phyloP scores from a whole-genome alignment of 1,140 invertebrate species.

The Diabrotica undecimpunctata region DNA sequence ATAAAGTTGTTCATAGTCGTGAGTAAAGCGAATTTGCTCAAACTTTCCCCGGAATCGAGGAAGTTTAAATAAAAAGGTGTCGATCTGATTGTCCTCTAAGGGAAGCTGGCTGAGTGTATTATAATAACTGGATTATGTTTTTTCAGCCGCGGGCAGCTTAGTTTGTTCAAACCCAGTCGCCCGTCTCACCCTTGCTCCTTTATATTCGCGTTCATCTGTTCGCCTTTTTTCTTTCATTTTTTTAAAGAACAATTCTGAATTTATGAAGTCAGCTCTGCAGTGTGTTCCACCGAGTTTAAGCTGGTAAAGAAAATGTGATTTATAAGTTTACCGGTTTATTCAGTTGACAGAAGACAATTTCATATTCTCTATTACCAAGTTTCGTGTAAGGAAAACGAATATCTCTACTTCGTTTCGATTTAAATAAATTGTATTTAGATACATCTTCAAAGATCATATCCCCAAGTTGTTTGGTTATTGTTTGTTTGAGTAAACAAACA shows the following conservation, averaged over 20 bases:
- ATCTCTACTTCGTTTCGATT: conserved; percentile 7
- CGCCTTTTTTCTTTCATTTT: conserved; percentile 8
- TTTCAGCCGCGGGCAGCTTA: conserved; percentile 19
- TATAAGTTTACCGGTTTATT: conserved; percentile 30
- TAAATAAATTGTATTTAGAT: conserved; percentile 4
- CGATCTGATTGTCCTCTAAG: conserved; percentile 33
- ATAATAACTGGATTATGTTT: conserved; percentile 38
- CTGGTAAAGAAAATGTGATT: conserved; percentile 29
- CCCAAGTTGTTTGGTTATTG: too few species aligned
- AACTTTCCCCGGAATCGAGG: conserved; percentile 15
- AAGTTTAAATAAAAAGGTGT: conserved; percentile 38
- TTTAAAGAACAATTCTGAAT: conserved; percentile 32
- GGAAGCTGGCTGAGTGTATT: conserved; percentile 33
- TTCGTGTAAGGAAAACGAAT: conserved; percentile 10
- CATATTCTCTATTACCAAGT: conserved; percentile 25
- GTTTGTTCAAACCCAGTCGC: conserved; percentile 19
- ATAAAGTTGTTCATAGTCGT: conserved; percentile 10
- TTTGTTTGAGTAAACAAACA: too few species aligned
- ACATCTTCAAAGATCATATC: too few species aligned
- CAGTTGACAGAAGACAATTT: conserved; percentile 27
- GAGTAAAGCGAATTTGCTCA: conserved; percentile 14
- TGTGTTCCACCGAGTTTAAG: conserved; percentile 25
- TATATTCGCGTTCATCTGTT: conserved; percentile 13
- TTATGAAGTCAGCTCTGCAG: conserved; percentile 26
- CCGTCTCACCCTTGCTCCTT: conserved; percentile 9